Base-by-base conservation (phyloP, 2,113 vertebrate genomes). In the Menidia beryllina region DNA sequence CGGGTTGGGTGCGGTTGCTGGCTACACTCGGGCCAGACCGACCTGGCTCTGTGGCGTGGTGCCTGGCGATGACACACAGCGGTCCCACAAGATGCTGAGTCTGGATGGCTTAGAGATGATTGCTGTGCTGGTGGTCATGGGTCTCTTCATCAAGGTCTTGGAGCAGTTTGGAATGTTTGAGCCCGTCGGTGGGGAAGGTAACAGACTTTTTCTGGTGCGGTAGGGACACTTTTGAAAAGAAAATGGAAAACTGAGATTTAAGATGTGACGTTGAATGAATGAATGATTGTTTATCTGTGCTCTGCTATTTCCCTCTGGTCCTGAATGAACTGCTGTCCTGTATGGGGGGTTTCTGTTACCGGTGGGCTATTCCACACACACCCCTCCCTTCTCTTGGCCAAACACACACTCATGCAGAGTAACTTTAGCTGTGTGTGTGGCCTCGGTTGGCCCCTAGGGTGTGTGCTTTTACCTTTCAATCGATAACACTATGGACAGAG, bases 131-230 rank as follows among this genome's bases (percentile, higher is more conserved):
- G 93, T 97, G 93, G 94, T 98, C 90, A 98, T 98, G 95, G 96
- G 94, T 72, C 95, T 98, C 67, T 98, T 98, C 94, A 95, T 98
- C 86, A 98, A 98, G 93, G 95, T 96, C 76, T 93, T 98, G 95
- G 97, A 98, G 93, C 96, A 98, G 90, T 98, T 98, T 94, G 97
- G 97, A 89, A 95, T 98, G 92, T 96, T 98, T 88, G 96, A 98
- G 92, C 95, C 95, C 7, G 95, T 96, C 86, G 94, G 97, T 93
- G 95, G 96, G 93, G 97, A 98, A 98, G 97, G 95, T 92, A 93
- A 91, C 30, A 13, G 5, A n/a, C 36, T 69, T 56, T 61, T 79
- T 76, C 26, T 38, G 23, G 30, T 45, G 53, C 56, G 63, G 65
- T 67, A 26, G 21, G 30, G 10, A 34, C 2, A 36, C 20, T 13